A percentile compares a stretch with the other conserved stretches of the same genome.
phyloP scores from a whole-genome alignment of 2,113 vertebrate genomes.

The Fulmarus glacialis region DNA sequence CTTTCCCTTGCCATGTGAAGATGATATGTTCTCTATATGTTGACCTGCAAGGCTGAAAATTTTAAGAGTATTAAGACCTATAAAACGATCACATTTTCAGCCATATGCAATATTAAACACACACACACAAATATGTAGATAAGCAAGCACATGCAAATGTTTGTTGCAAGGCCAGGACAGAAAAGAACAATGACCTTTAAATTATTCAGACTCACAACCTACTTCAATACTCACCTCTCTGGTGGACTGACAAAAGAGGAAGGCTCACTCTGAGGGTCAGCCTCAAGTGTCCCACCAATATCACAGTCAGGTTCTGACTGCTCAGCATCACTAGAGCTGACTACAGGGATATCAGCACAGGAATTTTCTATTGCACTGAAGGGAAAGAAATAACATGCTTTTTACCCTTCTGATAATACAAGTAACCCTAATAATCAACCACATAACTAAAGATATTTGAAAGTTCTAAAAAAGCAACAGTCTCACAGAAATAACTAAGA shows the following conservation, averaged over 20 bases:
- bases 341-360: slow-evolving; percentile 85
- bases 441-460: background rate
- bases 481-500: background rate
- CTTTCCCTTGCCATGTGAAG: slow-evolving; percentile 78
- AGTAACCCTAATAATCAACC: background rate
- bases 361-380: slow-evolving; percentile 90
- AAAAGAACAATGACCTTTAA: background rate
- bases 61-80: background rate
- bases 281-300: slow-evolving; percentile 83
- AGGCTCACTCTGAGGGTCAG: slow-evolving; percentile 80
- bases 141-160: slow-evolving; percentile 60
- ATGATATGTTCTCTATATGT: slow-evolving; percentile 80
- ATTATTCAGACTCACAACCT: slow-evolving; percentile 29
- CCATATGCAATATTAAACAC: background rate
- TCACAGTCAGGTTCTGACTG: slow-evolving; percentile 86
- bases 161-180: background rate
- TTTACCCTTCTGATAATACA: slow-evolving; percentile 73
- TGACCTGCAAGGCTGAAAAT: slow-evolving; percentile 77
- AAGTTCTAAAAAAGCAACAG: background rate
- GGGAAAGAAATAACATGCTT: slow-evolving; percentile 83
- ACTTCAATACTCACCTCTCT: slow-evolving; percentile 83
- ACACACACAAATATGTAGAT: background rate
- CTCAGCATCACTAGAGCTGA: slow-evolving; percentile 82
- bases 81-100: background rate
- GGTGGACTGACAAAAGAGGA: slow-evolving; percentile 84